phyloP scores from a whole-genome alignment of 1,140 invertebrate genomes.

The Colletes latitarsis region DNA sequence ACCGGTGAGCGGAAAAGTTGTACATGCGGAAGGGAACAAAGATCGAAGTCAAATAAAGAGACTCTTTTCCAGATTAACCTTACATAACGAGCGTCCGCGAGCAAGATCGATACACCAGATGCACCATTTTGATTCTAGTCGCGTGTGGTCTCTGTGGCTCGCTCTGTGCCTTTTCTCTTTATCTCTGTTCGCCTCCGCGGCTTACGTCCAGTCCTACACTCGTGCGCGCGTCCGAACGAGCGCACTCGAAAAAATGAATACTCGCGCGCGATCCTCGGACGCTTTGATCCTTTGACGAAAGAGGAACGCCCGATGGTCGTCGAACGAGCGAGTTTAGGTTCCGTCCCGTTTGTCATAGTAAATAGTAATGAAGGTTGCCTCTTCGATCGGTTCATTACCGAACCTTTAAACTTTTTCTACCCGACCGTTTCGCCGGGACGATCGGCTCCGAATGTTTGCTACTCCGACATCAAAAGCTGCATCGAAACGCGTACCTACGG shows the following conservation, averaged over 20 bases:
- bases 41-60: conserved; percentile 35
- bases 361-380: conserved; percentile 13
- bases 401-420: conserved; percentile 10
- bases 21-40: conserved; percentile 12
- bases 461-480: not conserved
- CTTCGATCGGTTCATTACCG: conserved; percentile 13
- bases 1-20: not conserved
- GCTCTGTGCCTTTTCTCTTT: not conserved
- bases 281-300: conserved; percentile 47
- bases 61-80: conserved; percentile 42
- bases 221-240: conserved; percentile 2
- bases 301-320: not conserved
- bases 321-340: conserved; percentile 17
- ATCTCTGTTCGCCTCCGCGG: conserved; percentile 3
- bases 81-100: conserved; percentile 25
- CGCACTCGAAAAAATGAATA: conserved; percentile 30
- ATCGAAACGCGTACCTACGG: too few species aligned
- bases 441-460: not conserved
- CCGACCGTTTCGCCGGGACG: not conserved
- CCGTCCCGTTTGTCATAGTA: conserved; percentile 28
- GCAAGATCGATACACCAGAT: conserved; percentile 34
- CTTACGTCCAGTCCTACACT: not conserved
- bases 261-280: conserved; percentile 10
- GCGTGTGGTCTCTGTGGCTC: not conserved
- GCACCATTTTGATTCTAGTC: conserved; percentile 30